These are phyloP conservation scores for Rhabdophis nuchalis DNA, from an alignment of 2,797 vertebrate genomes.

Conservation along the genomic window DNA sequence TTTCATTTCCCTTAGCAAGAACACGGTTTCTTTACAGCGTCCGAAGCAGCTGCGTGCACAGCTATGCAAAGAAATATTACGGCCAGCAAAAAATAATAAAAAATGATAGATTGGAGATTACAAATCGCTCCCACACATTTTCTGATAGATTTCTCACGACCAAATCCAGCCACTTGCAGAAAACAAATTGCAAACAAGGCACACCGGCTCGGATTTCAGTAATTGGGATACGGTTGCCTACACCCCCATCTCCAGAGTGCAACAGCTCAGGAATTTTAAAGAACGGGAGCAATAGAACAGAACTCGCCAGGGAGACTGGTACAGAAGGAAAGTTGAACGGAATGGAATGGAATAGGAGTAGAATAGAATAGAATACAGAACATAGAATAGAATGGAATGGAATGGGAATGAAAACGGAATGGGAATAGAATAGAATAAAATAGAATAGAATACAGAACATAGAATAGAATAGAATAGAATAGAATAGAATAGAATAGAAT, in stretches of 20 bases:
- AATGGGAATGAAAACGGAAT: no score
- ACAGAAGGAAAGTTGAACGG: background rate
- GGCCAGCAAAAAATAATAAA: constrained; percentile 46
- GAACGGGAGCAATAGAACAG: constrained; percentile 2
- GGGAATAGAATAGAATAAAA: no score
- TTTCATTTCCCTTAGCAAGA: background rate
- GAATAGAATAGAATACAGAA: no score
- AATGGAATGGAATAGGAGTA: no score
- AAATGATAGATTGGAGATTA: constrained; percentile 41
- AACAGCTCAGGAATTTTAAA: constrained; percentile 22
- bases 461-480: no score
- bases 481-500: no score
- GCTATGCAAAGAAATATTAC: constrained; percentile 57
- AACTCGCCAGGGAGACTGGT: background rate
- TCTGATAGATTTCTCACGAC: constrained; percentile 26
- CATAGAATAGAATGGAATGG: no score
- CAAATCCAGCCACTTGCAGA: constrained; percentile 40
- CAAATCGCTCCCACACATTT: constrained; percentile 42
- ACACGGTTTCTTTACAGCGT: constrained; percentile 40
- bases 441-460: no score
- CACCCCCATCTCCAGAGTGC: constrained; percentile 27
- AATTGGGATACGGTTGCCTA: constrained; percentile 39
- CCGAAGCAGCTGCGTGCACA: constrained; percentile 44
- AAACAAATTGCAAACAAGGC: constrained; percentile 40
- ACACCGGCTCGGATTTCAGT: constrained; percentile 45